Conservation (phyloP, 2,113 vertebrate genomes). For the Corvus hawaiiensis region DNA sequence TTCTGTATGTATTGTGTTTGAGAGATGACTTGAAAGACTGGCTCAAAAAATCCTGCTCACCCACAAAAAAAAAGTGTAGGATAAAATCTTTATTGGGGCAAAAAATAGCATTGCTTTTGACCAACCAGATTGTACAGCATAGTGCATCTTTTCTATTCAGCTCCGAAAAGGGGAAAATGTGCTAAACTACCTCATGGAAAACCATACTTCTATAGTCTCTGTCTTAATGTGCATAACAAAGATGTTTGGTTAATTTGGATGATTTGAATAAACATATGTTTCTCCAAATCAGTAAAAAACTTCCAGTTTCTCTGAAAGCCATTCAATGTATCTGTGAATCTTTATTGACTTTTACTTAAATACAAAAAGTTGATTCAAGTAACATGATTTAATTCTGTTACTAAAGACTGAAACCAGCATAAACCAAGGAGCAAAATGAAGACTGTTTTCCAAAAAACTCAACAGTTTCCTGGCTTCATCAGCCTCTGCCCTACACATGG, state of each 20-base stretch:
- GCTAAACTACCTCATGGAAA: neutral
- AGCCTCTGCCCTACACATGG: neutral
- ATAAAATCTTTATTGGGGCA: neutral
- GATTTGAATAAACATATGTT: neutral
- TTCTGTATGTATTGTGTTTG: neutral
- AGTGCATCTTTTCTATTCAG: neutral
- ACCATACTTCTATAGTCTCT: neutral
- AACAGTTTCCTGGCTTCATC: neutral
- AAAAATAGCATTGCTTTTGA: neutral
- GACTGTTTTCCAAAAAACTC: neutral
- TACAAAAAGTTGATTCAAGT: neutral
- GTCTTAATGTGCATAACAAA: neutral
- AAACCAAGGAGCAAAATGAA: neutral
- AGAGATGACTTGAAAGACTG: neutral
- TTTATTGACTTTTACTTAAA: neutral
- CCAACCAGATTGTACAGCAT: neutral
- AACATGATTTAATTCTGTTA: neutral
- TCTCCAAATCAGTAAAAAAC: neutral
- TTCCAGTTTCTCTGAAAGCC: neutral
- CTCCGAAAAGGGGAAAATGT: neutral
- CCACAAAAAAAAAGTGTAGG: neutral
- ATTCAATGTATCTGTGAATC: neutral
- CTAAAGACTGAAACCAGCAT: neutral
- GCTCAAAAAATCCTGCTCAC: neutral
- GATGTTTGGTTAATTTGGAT: neutral